phyloP scores from a whole-genome alignment of 2,888 invertebrate species.

The Drosophila pegasa region DNA sequence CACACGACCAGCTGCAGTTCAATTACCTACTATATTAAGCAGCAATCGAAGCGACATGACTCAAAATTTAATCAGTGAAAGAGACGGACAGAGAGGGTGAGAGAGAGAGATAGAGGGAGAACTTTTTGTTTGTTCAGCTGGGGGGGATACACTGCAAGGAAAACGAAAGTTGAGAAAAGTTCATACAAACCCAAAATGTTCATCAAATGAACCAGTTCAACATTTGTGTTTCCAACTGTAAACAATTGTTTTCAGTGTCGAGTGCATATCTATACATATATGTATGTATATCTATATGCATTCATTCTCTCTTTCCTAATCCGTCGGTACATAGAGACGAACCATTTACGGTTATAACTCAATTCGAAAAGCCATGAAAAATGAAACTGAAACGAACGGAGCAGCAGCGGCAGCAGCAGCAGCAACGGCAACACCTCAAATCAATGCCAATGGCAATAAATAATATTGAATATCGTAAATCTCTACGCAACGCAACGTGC shows the following conservation, averaged over 20 bases:
- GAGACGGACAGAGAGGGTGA: background rate
- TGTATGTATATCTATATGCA: background rate
- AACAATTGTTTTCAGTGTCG: no score
- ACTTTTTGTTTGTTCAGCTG: conserved; percentile 17
- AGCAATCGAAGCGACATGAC: conserved; percentile 31
- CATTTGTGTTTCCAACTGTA: background rate
- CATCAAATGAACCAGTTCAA: background rate
- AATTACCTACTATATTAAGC: conserved; percentile 24
- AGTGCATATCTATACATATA: background rate
- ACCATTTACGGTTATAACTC: conserved; percentile 65
- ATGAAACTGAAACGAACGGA: conserved; percentile 42
- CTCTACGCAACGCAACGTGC: conserved; percentile 25
- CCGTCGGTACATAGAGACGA: conserved; percentile 31
- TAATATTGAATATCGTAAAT: conserved; percentile 49
- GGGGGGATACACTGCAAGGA: conserved; percentile 12
- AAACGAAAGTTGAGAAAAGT: background rate
- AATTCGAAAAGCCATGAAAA: conserved; percentile 61
- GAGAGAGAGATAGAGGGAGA: background rate
- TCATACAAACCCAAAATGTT: background rate
- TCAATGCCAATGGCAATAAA: conserved; percentile 53
- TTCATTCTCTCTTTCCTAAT: conserved; percentile 30
- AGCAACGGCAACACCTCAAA: conserved; percentile 15
- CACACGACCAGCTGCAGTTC: conserved; percentile 25
- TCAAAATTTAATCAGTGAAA: conserved; percentile 37
- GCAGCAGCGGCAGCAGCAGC: conserved; percentile 16